Conservation (phyloP, 92 coral and sea anemone genomes). For the Zoanthus sociatus region DNA sequence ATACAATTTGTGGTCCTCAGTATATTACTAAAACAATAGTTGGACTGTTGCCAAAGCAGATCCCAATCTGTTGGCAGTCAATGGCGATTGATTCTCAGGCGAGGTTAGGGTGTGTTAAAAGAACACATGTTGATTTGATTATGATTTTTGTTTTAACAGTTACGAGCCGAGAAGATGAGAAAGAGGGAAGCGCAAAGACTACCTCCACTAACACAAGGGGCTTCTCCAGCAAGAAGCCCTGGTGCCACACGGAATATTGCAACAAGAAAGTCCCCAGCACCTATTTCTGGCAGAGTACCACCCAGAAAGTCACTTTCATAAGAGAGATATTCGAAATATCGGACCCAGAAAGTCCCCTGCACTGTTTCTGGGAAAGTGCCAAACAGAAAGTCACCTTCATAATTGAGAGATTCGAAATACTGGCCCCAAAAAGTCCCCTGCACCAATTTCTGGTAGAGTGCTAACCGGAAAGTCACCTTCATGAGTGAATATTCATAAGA, state of each 20-base stretch:
- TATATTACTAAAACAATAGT: too few relatives aligned
- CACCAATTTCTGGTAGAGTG: conserved; percentile 4
- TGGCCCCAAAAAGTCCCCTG: conserved; percentile 48
- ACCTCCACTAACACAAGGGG: conserved; percentile 30
- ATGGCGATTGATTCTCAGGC: background rate
- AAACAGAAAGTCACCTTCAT: too few relatives aligned
- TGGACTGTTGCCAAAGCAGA: too few relatives aligned
- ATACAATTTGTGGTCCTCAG: too few relatives aligned
- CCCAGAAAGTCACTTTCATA: background rate
- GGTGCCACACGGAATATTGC: conserved; percentile 48
- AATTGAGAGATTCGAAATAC: background rate
- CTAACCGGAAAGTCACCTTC: conserved; percentile 5
- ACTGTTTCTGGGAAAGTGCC: too few relatives aligned
- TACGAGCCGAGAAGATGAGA: conserved; percentile 65
- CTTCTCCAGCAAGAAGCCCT: conserved; percentile 48
- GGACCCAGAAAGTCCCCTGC: too few relatives aligned
- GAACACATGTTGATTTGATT: background rate
- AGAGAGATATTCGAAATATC: background rate
- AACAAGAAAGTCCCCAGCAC: conserved; percentile 42
- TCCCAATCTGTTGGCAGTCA: too few relatives aligned
- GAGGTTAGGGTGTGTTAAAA: background rate
- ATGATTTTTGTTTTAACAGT: conserved; percentile 9
- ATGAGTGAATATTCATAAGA: background rate
- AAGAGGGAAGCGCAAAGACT: conserved; percentile 44
- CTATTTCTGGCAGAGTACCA: conserved; percentile 10